These are phyloP conservation scores for Chironomus riparius DNA, from an alignment of 2,888 invertebrate species.

Conservation along the genomic window DNA sequence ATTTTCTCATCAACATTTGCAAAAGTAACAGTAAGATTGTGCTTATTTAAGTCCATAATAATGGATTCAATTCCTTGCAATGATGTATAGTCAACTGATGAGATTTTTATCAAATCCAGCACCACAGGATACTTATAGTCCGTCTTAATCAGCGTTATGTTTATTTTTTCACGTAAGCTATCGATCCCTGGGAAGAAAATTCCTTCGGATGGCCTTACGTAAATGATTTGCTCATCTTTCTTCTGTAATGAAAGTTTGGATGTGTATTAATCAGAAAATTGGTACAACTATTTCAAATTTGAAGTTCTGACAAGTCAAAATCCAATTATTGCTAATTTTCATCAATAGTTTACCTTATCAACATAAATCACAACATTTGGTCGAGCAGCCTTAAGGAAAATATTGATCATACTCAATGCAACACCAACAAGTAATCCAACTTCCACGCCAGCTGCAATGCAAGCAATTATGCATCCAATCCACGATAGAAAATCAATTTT, in stretches of 20 bases:
- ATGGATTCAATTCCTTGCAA: conserved; percentile 44
- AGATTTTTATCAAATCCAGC: conserved; percentile 56
- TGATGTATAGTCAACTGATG: conserved; percentile 59
- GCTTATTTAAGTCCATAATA: conserved; percentile 6
- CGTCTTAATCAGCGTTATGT: conserved; percentile 44
- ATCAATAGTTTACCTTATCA: conserved; percentile 32
- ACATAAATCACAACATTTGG: conserved; percentile 43
- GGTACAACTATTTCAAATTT: too few species aligned
- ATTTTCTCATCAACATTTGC: neutral
- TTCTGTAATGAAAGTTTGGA: conserved; percentile 36
- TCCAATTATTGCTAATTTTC: neutral
- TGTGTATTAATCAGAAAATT: too few species aligned
- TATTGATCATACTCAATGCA: conserved; percentile 50
- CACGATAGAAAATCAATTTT: conserved; percentile 58
- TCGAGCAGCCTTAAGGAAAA: conserved; percentile 59
- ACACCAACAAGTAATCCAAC: conserved; percentile 68
- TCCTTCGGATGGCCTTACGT: conserved; percentile 55
- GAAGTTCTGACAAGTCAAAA: too few species aligned
- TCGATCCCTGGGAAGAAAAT: conserved; percentile 64
- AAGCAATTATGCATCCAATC: conserved; percentile 56
- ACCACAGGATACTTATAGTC: conserved; percentile 46
- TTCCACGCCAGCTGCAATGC: conserved; percentile 64
- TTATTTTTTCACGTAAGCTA: conserved; percentile 50
- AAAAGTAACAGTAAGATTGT: neutral
- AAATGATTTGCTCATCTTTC: conserved; percentile 46